Conservation (phyloP, 2,113 vertebrate species). For the Callospermophilus lateralis region DNA sequence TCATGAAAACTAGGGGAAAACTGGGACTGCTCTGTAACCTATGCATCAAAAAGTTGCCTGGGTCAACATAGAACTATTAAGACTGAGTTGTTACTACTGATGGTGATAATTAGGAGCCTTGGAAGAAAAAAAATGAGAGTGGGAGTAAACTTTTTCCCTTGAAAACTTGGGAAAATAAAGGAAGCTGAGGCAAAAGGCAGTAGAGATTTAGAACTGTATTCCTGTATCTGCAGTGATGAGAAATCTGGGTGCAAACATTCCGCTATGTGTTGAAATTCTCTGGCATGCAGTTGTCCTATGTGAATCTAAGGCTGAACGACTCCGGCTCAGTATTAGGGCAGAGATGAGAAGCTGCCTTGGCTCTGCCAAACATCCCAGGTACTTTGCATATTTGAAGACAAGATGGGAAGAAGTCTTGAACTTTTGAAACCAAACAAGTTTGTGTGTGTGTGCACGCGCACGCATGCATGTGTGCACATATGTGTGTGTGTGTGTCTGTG, state of each 20-base stretch:
- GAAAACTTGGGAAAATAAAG: neutral
- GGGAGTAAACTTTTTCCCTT: neutral
- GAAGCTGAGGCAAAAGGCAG: neutral
- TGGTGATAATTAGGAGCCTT: neutral
- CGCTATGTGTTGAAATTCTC: neutral
- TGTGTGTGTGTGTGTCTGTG: neutral
- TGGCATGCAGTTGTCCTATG: neutral
- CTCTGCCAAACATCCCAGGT: neutral
- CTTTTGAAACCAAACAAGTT: neutral
- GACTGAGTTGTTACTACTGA: neutral
- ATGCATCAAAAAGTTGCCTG: neutral
- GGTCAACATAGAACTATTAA: neutral
- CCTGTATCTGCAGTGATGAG: neutral
- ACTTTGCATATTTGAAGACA: neutral
- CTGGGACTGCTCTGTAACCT: neutral
- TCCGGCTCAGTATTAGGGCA: neutral
- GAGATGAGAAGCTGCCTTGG: neutral
- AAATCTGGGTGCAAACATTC: neutral
- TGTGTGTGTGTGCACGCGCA: neutral
- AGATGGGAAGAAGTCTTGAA: neutral
- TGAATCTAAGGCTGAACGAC: neutral
- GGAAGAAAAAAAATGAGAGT: neutral
- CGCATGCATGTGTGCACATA: neutral
- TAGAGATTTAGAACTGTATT: neutral
- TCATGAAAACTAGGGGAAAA: constrained; percentile 22